phyloP scores from a whole-genome alignment of 1,140 invertebrate species.

The Caerostris darwini region DNA sequence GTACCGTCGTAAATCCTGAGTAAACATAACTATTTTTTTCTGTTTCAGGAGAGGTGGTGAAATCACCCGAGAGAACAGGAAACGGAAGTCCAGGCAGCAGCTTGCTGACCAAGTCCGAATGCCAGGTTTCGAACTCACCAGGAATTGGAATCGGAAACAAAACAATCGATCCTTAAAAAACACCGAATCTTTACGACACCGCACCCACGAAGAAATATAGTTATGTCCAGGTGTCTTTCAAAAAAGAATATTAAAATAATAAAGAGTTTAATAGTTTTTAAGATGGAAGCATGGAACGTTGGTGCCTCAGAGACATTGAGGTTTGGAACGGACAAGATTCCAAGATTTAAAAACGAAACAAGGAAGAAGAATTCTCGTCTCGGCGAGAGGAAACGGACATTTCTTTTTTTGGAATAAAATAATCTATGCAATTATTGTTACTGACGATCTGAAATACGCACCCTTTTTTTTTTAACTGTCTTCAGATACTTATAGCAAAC shows the following conservation, averaged over 20 bases:
- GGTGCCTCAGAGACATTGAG: background rate
- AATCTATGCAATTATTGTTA: background rate
- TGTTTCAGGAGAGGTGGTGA: constrained; percentile 3
- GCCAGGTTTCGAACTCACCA: background rate
- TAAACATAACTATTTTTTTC: background rate
- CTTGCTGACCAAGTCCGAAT: constrained; percentile 15
- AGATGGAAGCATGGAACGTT: background rate
- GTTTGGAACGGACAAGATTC: background rate
- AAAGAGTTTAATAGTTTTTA: constrained; percentile 3
- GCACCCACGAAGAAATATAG: background rate
- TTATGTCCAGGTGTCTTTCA: background rate
- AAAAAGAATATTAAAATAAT: background rate
- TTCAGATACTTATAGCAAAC: background rate
- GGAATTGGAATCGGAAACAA: background rate
- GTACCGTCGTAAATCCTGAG: too few species aligned
- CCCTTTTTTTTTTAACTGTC: background rate
- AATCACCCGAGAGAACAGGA: constrained; percentile 52
- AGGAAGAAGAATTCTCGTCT: background rate
- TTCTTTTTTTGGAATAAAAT: background rate
- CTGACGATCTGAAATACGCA: background rate
- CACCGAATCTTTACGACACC: background rate
- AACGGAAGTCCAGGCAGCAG: constrained; percentile 30
- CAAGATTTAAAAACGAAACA: background rate
- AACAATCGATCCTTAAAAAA: constrained; percentile 16
- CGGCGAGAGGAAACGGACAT: background rate